Evolutionary conservation across 1,140 invertebrate species (phyloP), one percentile per base, ranked within the genome.

Genomic region (Lepidurus packardi): DNA sequence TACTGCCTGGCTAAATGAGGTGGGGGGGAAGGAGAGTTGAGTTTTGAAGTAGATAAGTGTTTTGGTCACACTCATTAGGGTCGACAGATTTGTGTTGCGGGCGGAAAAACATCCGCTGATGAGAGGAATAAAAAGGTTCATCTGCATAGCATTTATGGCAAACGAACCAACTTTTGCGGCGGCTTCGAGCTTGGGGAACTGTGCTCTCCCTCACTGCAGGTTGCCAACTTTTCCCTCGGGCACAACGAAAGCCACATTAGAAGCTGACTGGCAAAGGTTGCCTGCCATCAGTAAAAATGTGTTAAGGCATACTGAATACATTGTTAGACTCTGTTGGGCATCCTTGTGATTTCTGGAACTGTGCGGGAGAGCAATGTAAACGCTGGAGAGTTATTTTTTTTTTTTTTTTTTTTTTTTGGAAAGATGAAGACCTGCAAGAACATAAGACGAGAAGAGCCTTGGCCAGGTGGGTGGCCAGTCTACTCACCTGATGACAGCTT

Each of bases 61-160:
- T 65, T 65, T 65, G 53, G 53, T 65, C 53, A 65, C 53, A 65
- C 53, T 65, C 53, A 65, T 65, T 65, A 65, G 53, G 13, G 53
- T 65, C 16, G 53, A 65, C 13, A 65, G 53, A 65, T 65, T 65
- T 65, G 53, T 65, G 53, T 65, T 65, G 53, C 53, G 53, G 53
- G 53, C 53, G 53, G 53, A 65, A 65, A 65, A 65, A 65, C 53
- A 65, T 65, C 53, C 53, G 16, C 21, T 65, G 53, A 65, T 65
- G 53, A 65, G 53, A 65, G 53, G 53, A n/a, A 65, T 65, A 65
- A 65, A 65, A 65, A 34, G 34, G 53, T 21, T 65, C 53, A 65
- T 65, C 53, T 65, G 53, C 53, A 65, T 65, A 65, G 53, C 53
- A 65, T 65, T 65, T 65, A 65, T 7, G 53, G 16, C 16, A 13